Evolutionary conservation across 2,113 vertebrate species (phyloP), one percentile per base, ranked within the genome.

Genomic region (Pseudopodoces humilis): DNA sequence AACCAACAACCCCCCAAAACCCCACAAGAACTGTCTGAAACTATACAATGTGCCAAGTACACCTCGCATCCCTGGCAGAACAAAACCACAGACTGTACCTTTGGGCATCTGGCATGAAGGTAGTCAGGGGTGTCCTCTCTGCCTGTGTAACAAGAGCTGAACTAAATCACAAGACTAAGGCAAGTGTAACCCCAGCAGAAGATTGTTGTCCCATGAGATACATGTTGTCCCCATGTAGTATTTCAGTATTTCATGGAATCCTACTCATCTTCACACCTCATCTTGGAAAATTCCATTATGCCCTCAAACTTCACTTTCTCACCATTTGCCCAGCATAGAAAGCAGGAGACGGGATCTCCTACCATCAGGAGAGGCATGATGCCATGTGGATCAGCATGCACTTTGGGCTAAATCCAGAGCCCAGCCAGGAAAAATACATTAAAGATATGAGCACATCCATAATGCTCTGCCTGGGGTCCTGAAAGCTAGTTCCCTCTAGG

Each of bases 131-230:
- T 35, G 13, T 13, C 46, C 16, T 28, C 65, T 62, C 27, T 33
- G 41, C 30, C 47, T 35, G 41, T 35, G 21, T 2, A 68, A n/a
- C 58, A 52, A 71, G 30, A 56, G 53, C 0, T 0, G 24, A 77
- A 83, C 22, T 69, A 53, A 19, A 10, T 43, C 56, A 44, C 22
- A 72, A 39, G n/a, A 69, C 0, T 20, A 27, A 86, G 9, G 33
- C 19, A 86, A 52, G 19, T 20, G 3, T 31, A 65, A 58, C 15
- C 56, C 7, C 37, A 76, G 58, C 27, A 83, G 31, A 39, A 77
- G 30, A 47, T 0, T 33, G 16, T 0, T 59, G 37, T 53, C 37
- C 60, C 1, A 0, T 21, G 63, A 80, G 35, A 71, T 0, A 43
- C 1, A 7, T 1, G 3, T 69, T 49, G 41, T 56, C 15, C 44